Conservation (phyloP, 2,888 invertebrate genomes). For the Gastrophysa polygoni region DNA sequence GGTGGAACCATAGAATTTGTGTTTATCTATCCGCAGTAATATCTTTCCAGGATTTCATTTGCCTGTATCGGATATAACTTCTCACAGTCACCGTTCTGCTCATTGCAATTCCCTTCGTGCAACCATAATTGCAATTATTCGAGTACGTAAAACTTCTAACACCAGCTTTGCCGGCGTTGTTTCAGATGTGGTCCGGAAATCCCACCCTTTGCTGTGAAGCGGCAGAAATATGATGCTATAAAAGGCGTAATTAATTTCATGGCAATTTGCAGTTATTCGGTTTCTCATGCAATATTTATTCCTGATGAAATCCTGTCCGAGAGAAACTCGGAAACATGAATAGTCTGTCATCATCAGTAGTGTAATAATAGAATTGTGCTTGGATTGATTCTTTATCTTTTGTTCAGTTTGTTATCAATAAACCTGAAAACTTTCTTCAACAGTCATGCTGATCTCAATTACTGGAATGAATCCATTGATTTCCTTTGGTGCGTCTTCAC, state of each 20-base stretch:
- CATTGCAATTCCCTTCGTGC: conserved; percentile 27
- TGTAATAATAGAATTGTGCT: neutral
- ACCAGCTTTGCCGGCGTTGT: conserved; percentile 20
- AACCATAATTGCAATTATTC: conserved; percentile 39
- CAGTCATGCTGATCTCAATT: too few species aligned
- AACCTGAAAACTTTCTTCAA: too few species aligned
- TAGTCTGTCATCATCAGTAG: neutral
- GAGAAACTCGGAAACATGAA: conserved; percentile 18
- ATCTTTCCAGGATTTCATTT: too few species aligned
- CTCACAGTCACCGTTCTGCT: conserved; percentile 16
- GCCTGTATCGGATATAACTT: too few species aligned
- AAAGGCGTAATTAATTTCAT: conserved; percentile 46
- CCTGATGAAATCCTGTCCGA: conserved; percentile 27
- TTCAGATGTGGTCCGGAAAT: conserved; percentile 13
- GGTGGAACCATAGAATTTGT: too few species aligned
- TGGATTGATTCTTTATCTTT: neutral
- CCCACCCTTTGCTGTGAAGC: neutral
- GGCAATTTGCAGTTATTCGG: conserved; percentile 39
- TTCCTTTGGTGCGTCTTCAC: too few species aligned
- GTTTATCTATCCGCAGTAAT: too few species aligned
- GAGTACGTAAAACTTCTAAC: conserved; percentile 25
- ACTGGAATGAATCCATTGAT: too few species aligned
- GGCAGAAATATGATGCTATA: conserved; percentile 36
- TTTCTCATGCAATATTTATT: conserved; percentile 41
- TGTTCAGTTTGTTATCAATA: neutral